Percentiles rank a stretch among this genome's conserved stretches.
Conservation (phyloP, 2,888 invertebrate species). For the Megaustenia siamemsis region DNA sequence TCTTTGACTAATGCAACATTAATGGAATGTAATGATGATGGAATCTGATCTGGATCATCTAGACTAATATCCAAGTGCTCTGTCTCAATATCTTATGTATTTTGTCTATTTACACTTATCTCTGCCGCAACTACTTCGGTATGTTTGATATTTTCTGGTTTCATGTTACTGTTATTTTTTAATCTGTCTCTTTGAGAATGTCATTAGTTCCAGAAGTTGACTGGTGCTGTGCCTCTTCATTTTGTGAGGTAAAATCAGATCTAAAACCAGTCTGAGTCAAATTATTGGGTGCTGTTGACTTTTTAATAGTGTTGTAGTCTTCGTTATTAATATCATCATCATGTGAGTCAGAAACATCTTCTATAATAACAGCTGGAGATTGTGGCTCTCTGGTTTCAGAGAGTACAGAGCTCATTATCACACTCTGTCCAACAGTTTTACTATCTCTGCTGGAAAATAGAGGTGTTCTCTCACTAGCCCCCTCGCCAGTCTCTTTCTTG, state of each 20-base stretch:
- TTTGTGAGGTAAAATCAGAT: slow-evolving; percentile 60
- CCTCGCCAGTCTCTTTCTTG: slow-evolving; percentile 19
- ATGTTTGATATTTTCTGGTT: background rate
- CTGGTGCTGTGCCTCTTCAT: background rate
- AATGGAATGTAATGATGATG: background rate
- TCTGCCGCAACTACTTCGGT: slow-evolving; percentile 5
- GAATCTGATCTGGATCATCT: background rate
- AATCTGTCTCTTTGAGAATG: background rate
- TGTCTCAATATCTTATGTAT: background rate
- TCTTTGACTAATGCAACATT: background rate
- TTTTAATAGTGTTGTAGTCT: slow-evolving; percentile 48
- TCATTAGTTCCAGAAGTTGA: slow-evolving; percentile 29
- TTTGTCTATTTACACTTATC: slow-evolving; percentile 15
- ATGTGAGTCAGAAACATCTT: background rate
- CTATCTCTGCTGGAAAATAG: slow-evolving; percentile 36
- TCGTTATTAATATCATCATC: slow-evolving; percentile 39
- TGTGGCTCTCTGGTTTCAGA: background rate
- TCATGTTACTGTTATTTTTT: background rate
- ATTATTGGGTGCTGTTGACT: slow-evolving; percentile 65
- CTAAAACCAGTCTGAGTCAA: slow-evolving; percentile 67
- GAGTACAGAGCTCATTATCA: background rate
- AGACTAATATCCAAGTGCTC: background rate
- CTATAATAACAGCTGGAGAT: slow-evolving; percentile 35
- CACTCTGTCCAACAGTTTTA: background rate
- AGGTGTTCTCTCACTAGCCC: slow-evolving; percentile 55